Evolutionary conservation across 2,113 vertebrate species (phyloP).

Genomic region (Vidua chalybeata): DNA sequence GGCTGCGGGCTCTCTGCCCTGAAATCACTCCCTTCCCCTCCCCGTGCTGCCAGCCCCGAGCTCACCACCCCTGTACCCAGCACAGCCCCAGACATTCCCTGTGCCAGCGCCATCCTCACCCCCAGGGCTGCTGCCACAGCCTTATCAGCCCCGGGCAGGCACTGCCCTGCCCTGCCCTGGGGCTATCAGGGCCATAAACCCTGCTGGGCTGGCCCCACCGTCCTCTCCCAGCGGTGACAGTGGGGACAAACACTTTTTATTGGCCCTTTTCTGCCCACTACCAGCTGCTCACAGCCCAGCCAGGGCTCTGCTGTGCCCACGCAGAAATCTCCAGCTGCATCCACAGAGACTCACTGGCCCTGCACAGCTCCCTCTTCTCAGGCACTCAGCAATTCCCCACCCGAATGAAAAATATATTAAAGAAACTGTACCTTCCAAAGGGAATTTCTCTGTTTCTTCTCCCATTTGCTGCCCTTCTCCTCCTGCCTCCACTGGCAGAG

Average conservation of each 20-base stretch:
- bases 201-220: background rate
- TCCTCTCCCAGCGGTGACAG: background rate
- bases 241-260: background rate
- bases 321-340: accelerated
- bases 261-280: background rate
- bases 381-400: background rate
- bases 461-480: background rate
- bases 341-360: accelerated
- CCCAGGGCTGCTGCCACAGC: background rate
- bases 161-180: background rate
- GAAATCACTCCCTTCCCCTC: background rate
- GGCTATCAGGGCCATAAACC: background rate
- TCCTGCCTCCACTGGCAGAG: background rate
- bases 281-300: accelerated
- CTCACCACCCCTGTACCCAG: accelerated
- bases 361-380: background rate
- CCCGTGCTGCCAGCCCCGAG: background rate
- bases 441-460: background rate
- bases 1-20: background rate
- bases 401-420: background rate
- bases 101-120: background rate
- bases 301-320: background rate
- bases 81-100: accelerated
- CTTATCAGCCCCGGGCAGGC: background rate
- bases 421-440: background rate